Percentiles rank a stretch among this genome's conserved stretches.
These are phyloP conservation scores for Meteorus sp. DNA, from an alignment of 1,140 invertebrate genomes.

Conservation along the genomic window DNA sequence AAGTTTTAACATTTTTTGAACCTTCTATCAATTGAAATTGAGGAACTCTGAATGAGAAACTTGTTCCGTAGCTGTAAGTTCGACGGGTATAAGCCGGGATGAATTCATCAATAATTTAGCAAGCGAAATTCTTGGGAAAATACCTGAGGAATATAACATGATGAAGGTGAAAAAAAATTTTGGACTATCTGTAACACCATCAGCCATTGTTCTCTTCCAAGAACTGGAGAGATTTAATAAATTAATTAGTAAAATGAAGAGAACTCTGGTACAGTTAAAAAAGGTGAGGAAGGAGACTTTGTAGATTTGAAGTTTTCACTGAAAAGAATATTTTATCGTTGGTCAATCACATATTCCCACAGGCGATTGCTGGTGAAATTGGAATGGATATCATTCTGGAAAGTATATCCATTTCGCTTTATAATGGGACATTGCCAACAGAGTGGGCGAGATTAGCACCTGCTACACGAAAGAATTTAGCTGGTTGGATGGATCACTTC, in stretches of 20 bases:
- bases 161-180: conserved; percentile 76
- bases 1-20: conserved; percentile 29
- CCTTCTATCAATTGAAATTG: not conserved
- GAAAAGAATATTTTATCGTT: not conserved
- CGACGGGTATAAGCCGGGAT: conserved; percentile 69
- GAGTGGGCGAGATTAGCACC: conserved; percentile 81
- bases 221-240: conserved; percentile 86
- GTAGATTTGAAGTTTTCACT: not conserved
- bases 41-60: too few relatives aligned
- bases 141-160: conserved; percentile 76
- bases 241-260: conserved; percentile 72
- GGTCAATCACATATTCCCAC: not conserved
- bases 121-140: conserved; percentile 72
- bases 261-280: conserved; percentile 71
- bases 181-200: conserved; percentile 76
- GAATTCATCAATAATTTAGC: conserved; percentile 82
- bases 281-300: conserved; percentile 65
- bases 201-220: conserved; percentile 83
- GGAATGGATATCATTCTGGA: conserved; percentile 86
- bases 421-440: conserved; percentile 80
- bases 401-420: conserved; percentile 77
- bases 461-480: conserved; percentile 81
- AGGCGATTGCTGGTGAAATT: conserved; percentile 85
- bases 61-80: conserved; percentile 29
- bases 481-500: conserved; percentile 88